Evolutionary conservation across 2,113 vertebrate genomes (phyloP).

Genomic region (Lanius ludovicianus): DNA sequence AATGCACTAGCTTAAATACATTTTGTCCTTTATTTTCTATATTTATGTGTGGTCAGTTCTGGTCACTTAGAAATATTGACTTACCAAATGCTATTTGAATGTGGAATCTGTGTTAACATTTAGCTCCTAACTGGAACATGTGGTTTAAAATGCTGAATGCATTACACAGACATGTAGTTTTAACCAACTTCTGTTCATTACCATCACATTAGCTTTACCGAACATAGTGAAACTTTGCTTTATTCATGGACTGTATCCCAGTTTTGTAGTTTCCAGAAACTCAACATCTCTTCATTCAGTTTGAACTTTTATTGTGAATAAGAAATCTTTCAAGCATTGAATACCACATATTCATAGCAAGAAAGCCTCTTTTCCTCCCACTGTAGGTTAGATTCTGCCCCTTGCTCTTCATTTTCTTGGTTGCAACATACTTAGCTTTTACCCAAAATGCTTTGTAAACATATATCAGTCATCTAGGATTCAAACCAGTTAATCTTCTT

Average conservation of each 20-base stretch:
- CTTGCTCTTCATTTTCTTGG: neutral
- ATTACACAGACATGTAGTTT: neutral
- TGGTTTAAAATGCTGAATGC: slow-evolving; percentile 21
- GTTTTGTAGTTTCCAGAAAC: neutral
- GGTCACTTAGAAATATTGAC: neutral
- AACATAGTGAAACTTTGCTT: neutral
- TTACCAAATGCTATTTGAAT: neutral
- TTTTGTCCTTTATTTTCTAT: slow-evolving; percentile 5
- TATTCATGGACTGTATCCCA: neutral
- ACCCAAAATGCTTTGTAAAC: neutral
- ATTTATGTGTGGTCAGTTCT: neutral
- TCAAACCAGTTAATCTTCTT: neutral
- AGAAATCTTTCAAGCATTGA: neutral
- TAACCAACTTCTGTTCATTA: neutral
- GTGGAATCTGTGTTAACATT: neutral
- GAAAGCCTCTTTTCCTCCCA: neutral
- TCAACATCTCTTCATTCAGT: neutral
- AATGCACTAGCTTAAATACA: neutral
- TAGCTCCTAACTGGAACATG: neutral
- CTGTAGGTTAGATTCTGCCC: neutral
- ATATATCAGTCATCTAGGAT: neutral
- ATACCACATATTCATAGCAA: neutral
- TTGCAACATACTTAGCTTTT: neutral
- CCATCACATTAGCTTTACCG: neutral
- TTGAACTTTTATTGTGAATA: neutral